These are phyloP conservation scores for Passerina amoena DNA, from an alignment of 2,113 vertebrate species.

Conservation along the genomic window DNA sequence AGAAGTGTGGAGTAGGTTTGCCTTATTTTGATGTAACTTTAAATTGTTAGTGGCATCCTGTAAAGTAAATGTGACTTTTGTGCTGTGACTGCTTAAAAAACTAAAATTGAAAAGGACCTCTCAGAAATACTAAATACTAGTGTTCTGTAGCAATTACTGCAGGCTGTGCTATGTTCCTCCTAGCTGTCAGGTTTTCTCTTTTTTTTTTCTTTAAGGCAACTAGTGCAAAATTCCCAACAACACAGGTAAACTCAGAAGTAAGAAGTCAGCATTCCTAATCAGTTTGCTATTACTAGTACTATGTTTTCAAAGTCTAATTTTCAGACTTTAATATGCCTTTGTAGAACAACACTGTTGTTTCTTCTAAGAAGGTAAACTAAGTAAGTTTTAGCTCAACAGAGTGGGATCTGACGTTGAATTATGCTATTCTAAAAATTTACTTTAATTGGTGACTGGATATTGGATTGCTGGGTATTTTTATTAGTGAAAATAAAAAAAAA, in stretches of 20 bases:
- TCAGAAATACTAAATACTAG: neutral
- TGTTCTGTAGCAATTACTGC: neutral
- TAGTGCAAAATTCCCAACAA: neutral
- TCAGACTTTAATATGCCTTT: neutral
- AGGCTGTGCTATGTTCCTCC: neutral
- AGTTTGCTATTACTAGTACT: neutral
- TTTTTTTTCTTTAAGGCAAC: neutral
- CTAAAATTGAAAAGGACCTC: neutral
- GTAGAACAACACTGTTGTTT: neutral
- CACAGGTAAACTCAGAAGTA: neutral
- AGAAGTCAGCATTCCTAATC: neutral
- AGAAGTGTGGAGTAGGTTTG: neutral
- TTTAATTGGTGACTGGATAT: neutral
- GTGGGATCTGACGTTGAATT: neutral
- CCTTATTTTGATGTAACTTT: neutral
- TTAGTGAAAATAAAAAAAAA: neutral
- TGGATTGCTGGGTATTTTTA: neutral
- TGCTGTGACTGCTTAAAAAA: neutral
- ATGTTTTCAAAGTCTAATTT: neutral
- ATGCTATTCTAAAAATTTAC: neutral
- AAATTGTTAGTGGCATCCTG: neutral
- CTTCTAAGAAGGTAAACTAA: neutral
- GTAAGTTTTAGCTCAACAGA: neutral
- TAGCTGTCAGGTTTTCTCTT: neutral
- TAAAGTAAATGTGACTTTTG: neutral